Percentiles rank a stretch among this genome's conserved stretches.
phyloP scores from a whole-genome alignment of 2,113 vertebrate genomes.

The Mus spicilegus region DNA sequence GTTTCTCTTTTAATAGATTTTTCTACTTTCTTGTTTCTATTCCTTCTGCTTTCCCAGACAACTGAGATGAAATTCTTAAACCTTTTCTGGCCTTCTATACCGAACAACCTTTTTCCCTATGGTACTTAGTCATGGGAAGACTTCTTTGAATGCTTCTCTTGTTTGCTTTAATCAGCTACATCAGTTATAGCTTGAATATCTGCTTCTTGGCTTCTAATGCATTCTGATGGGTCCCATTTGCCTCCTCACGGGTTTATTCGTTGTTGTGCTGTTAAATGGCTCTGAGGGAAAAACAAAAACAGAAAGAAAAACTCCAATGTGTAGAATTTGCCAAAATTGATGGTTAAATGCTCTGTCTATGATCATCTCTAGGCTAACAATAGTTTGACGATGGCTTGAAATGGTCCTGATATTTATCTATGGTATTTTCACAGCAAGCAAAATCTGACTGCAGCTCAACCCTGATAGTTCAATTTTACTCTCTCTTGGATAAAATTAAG shows the following conservation, averaged over 20 bases:
- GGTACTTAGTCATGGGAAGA: not conserved
- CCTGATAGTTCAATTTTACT: not conserved
- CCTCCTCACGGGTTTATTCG: not conserved
- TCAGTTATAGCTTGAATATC: not conserved
- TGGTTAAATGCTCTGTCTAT: not conserved
- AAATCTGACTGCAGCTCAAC: not conserved
- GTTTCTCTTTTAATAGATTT: not conserved
- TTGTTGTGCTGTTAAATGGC: not conserved
- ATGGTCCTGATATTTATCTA: not conserved
- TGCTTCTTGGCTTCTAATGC: not conserved
- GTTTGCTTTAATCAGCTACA: not conserved
- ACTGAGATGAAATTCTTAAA: not conserved
- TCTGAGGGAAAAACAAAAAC: not conserved
- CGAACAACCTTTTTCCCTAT: not conserved
- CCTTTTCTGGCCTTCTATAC: not conserved
- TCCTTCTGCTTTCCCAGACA: not conserved
- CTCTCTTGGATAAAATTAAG: not conserved
- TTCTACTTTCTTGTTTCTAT: not conserved
- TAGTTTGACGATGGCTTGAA: not conserved
- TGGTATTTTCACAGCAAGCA: not conserved
- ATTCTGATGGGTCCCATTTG: not conserved
- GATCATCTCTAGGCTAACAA: not conserved
- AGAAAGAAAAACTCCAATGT: not conserved
- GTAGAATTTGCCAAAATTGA: not conserved
- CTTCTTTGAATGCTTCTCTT: not conserved